Percentiles rank a stretch among this genome's conserved stretches.
Evolutionary conservation across 2,797 vertebrate genomes (phyloP).

Genomic region (Siniperca obscura): DNA sequence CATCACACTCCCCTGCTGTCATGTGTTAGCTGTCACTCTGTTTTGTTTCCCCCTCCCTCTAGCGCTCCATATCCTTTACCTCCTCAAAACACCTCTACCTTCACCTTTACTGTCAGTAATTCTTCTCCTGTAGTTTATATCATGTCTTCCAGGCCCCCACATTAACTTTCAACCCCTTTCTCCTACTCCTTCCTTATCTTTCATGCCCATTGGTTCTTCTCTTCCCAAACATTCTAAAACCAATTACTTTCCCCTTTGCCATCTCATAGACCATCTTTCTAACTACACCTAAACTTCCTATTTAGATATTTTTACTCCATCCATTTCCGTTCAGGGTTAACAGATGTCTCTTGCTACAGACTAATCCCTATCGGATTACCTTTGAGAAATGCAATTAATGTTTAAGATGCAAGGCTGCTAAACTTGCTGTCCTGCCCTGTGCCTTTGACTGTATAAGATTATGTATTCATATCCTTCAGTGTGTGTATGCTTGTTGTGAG

Average conservation of each 20-base stretch:
- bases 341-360: slow-evolving; percentile 59
- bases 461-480: slow-evolving; percentile 24
- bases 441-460: slow-evolving; percentile 41
- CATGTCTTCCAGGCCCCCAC: neutral
- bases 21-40: slow-evolving; percentile 31
- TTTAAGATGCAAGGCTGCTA: slow-evolving; percentile 57
- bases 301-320: slow-evolving; percentile 8
- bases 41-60: slow-evolving; percentile 31
- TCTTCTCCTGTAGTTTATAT: slow-evolving; percentile 10
- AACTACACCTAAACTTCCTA: slow-evolving; percentile 1
- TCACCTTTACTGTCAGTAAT: slow-evolving; percentile 52
- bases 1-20: slow-evolving; percentile 49
- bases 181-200: neutral
- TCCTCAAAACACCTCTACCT: slow-evolving; percentile 1
- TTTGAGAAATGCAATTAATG: slow-evolving; percentile 70
- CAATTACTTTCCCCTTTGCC: too few relatives aligned
- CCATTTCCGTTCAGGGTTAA: slow-evolving; percentile 42
- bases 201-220: neutral
- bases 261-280: neutral
- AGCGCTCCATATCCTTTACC: slow-evolving; percentile 6
- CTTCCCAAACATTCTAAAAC: slow-evolving; percentile 11
- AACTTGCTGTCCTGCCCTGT: slow-evolving; percentile 36
- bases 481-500: slow-evolving; percentile 18
- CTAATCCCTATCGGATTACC: slow-evolving; percentile 75
- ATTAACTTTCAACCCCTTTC: neutral